Evolutionary conservation across 2,888 invertebrate species (phyloP), one percentile per base, ranked within the genome.

Genomic region (Hemicrepidius hirtus): DNA sequence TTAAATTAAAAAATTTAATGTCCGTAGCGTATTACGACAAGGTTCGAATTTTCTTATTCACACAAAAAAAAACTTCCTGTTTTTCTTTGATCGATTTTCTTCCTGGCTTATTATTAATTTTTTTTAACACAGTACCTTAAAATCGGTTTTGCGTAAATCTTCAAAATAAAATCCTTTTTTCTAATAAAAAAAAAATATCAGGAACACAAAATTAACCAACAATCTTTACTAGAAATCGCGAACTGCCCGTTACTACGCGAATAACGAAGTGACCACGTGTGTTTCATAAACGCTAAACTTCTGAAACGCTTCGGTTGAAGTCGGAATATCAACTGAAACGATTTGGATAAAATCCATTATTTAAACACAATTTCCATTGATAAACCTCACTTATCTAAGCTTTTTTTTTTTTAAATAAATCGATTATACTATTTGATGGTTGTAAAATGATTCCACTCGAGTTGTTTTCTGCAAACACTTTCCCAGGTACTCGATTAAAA

Each of bases 251-350:
- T 77, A 79, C 76, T 75, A 79, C 75, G 77, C 76, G 78, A 78
- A 76, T 75, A 76, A 75, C 76, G 77, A 79, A 76, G 73, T 78
- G 74, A 80, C 78, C 80, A 80, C 80, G 80, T 80, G 80, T 76
- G 74, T 77, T 71, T 71, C 65, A 62, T 64, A 71, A 46, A 49
- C 73, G 55, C 67, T 24, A 44, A 66, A 73, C 68, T 57, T 44
- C 28, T 37, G 55, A 55, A 74, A 67, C 62, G 49, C 49, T 62
- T 77, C 77, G 77, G 68, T 28, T 21, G 59, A 40, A 53, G 41
- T 77, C 77, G 77, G 68, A 60, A 50, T 68, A 35, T 18, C 13
- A 63, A 68, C 57, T 57, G 57, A 12, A 13, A 35, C 12, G 37
- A 6, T 57, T 37, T 13, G 13, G 32, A 1, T 9, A 53, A 53